Conservation (phyloP, 2,888 invertebrate species). For the Volucella zonaria region DNA sequence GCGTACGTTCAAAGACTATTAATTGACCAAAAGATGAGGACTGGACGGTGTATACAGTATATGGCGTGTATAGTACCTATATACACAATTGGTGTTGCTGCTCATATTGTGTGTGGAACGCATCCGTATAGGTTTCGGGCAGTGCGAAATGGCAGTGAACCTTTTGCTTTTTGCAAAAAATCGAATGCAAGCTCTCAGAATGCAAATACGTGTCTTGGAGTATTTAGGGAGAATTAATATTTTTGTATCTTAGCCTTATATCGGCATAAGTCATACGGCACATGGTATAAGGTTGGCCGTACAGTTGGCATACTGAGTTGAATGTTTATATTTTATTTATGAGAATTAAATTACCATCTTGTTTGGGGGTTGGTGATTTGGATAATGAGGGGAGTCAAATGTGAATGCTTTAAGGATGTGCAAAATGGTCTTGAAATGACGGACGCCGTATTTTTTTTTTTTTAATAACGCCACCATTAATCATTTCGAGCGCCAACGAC, state of each 20-base stretch:
- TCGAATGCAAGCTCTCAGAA: constrained; percentile 36
- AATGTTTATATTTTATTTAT: constrained; percentile 56
- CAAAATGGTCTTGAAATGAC: constrained; percentile 38
- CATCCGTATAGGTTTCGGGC: constrained; percentile 1
- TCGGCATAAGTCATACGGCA: too few species aligned
- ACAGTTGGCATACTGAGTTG: too few species aligned
- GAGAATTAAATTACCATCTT: constrained; percentile 52
- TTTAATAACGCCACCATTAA: constrained; percentile 51
- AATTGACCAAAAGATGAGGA: constrained; percentile 57
- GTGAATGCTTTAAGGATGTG: constrained; percentile 61
- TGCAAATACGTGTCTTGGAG: constrained; percentile 42
- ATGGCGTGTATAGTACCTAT: not conserved
- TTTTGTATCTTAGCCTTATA: constrained; percentile 31
- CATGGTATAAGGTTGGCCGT: constrained; percentile 31
- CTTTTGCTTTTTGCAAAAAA: constrained; percentile 26
- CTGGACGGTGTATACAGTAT: not conserved
- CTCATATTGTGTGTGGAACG: constrained; percentile 6
- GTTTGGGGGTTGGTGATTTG: constrained; percentile 6
- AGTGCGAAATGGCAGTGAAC: constrained; percentile 24
- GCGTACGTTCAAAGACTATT: constrained; percentile 69
- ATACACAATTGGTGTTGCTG: constrained; percentile 25
- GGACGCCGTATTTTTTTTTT: constrained; percentile 32
- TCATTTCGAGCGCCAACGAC: constrained; percentile 53
- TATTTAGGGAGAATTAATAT: constrained; percentile 36
- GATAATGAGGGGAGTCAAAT: not conserved